These are phyloP conservation scores for Odontocerum albicorne DNA, from an alignment of 2,888 invertebrate genomes.

Conservation along the genomic window DNA sequence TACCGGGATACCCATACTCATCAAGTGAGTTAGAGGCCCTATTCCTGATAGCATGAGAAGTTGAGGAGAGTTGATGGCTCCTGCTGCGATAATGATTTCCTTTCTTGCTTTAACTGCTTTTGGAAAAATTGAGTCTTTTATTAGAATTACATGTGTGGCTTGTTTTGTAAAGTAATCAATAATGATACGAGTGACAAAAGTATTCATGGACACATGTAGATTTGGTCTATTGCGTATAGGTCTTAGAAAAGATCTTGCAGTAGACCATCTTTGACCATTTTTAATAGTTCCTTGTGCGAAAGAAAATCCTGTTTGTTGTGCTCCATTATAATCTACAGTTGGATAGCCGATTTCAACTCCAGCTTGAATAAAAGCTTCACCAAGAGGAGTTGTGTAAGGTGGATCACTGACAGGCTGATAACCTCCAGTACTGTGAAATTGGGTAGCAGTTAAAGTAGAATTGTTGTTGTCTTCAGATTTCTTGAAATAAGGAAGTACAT, in stretches of 20 bases:
- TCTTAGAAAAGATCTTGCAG: conserved; percentile 56
- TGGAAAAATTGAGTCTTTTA: conserved; percentile 38
- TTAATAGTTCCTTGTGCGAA: conserved; percentile 49
- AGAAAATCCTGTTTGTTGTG: conserved; percentile 53
- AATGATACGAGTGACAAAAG: conserved; percentile 47
- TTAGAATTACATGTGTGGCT: conserved; percentile 43
- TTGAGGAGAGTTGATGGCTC: conserved; percentile 51
- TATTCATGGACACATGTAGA: conserved; percentile 43
- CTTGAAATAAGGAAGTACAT: conserved; percentile 50
- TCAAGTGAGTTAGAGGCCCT: conserved; percentile 47
- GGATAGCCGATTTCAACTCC: conserved; percentile 51
- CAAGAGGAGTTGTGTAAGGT: conserved; percentile 43
- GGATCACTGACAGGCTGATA: conserved; percentile 47
- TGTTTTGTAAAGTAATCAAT: conserved; percentile 46
- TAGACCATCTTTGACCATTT: conserved; percentile 52
- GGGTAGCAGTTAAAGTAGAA: conserved; percentile 36
- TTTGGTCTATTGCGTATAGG: conserved; percentile 40
- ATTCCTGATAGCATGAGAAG: conserved; percentile 54
- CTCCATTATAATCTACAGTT: conserved; percentile 46
- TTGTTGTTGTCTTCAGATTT: conserved; percentile 49
- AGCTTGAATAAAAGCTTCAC: conserved; percentile 47
- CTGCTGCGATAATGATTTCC: conserved; percentile 53
- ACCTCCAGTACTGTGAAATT: conserved; percentile 49
- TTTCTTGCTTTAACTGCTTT: conserved; percentile 43
- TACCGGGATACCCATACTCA: conserved; percentile 42